Conservation (phyloP, 1,140 invertebrate genomes). For the Apis mellifera region DNA sequence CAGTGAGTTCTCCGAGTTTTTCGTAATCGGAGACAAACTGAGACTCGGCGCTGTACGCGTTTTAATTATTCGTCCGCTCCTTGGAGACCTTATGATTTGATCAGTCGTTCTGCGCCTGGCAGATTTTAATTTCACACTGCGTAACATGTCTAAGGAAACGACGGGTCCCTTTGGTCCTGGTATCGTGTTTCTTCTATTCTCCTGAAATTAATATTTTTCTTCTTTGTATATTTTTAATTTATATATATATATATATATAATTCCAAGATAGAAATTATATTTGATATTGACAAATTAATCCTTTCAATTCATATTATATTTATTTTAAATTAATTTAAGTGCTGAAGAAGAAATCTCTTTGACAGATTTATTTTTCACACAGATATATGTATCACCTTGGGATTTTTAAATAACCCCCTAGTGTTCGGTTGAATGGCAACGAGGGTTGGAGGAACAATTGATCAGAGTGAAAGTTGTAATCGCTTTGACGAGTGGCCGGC, state of each 20-base stretch:
- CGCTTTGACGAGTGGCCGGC: neutral
- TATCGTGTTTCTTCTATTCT: slow-evolving; percentile 62
- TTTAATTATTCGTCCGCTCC: slow-evolving; percentile 57
- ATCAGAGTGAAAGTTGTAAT: slow-evolving; percentile 7
- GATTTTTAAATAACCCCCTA: slow-evolving; percentile 17
- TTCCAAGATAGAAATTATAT: too few species aligned
- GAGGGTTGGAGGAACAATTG: slow-evolving; percentile 26
- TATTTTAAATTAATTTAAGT: too few species aligned
- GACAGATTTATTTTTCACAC: slow-evolving; percentile 1
- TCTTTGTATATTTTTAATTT: neutral
- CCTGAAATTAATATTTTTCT: slow-evolving; percentile 52
- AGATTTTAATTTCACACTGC: slow-evolving; percentile 74
- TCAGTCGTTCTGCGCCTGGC: slow-evolving; percentile 60
- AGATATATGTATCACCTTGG: neutral
- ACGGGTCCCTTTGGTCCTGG: slow-evolving; percentile 60
- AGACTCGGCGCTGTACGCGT: slow-evolving; percentile 53
- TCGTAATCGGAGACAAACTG: slow-evolving; percentile 65
- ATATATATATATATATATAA: neutral
- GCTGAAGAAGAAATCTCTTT: too few species aligned
- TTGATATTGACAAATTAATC: too few species aligned
- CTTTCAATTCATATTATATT: too few species aligned
- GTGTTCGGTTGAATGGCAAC: slow-evolving; percentile 17
- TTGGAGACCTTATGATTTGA: slow-evolving; percentile 63
- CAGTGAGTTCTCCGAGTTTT: slow-evolving; percentile 58
- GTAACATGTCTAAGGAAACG: slow-evolving; percentile 74